Percentiles rank a stretch among this genome's conserved stretches.
Evolutionary conservation across 30 jellyfish, hydroid and myxozoan species (phyloP).

Genomic region (Aurelia coerulea): DNA sequence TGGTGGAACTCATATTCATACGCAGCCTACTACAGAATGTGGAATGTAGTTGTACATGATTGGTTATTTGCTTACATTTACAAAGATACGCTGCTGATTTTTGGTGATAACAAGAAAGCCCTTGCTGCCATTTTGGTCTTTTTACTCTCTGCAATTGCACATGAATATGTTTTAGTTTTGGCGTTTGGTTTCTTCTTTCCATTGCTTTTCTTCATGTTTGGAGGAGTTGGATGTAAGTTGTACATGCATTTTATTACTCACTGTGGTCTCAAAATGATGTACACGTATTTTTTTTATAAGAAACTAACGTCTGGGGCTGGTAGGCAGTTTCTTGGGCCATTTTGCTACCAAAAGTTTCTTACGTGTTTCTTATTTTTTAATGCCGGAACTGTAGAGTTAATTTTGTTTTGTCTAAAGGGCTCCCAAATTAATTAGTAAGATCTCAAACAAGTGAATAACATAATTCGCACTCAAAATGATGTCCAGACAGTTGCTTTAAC

Average conservation of each 20-base stretch:
- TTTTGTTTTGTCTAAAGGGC: too few relatives aligned
- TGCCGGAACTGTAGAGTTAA: too few relatives aligned
- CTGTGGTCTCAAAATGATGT: too few relatives aligned
- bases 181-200: constrained; percentile 95
- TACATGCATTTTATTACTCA: too few relatives aligned
- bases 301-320: too few relatives aligned
- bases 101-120: constrained; percentile 73
- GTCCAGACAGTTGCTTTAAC: too few relatives aligned
- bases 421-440: too few relatives aligned
- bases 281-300: too few relatives aligned
- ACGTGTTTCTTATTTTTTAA: background rate
- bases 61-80: constrained; percentile 91
- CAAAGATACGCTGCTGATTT: constrained; percentile 61
- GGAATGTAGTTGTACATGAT: constrained; percentile 97
- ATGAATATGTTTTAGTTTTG: constrained; percentile 85
- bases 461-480: too few relatives aligned
- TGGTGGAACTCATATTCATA: constrained; percentile 95
- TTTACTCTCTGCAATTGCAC: constrained; percentile 83
- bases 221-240: constrained; percentile 92
- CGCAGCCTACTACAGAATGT: constrained; percentile 89
- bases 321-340: too few relatives aligned
- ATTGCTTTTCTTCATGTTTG: constrained; percentile 82
- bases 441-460: too few relatives aligned
- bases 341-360: background rate
- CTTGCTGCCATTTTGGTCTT: constrained; percentile 74